phyloP scores from a whole-genome alignment of 2,113 vertebrate genomes.

The Silurus meridionalis region DNA sequence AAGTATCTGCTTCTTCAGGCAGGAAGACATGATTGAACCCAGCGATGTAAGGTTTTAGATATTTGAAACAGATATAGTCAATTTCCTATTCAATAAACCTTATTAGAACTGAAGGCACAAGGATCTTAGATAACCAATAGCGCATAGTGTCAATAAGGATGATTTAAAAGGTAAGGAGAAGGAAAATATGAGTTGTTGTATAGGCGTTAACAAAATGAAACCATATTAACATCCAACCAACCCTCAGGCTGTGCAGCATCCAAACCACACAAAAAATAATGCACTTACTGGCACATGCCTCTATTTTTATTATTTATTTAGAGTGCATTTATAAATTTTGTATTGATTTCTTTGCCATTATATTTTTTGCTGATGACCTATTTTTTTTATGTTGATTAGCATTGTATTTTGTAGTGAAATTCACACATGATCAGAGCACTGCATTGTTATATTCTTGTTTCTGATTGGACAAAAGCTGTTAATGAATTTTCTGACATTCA shows the following conservation, averaged over 20 bases:
- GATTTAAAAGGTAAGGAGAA: not conserved
- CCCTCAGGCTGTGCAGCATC: not conserved
- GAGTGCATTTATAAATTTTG: not conserved
- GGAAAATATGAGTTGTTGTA: not conserved
- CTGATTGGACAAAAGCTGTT: not conserved
- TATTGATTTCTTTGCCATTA: not conserved
- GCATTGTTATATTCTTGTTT: not conserved
- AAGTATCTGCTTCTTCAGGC: constrained; percentile 24
- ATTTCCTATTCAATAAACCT: not conserved
- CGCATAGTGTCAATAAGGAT: not conserved
- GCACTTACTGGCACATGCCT: too few species aligned
- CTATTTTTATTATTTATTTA: too few species aligned
- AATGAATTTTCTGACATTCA: not conserved
- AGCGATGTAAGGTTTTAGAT: constrained; percentile 6
- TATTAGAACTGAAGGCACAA: not conserved
- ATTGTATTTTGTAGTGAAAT: not conserved
- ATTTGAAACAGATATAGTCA: constrained; percentile 6
- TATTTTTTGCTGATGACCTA: not conserved
- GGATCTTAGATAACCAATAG: not conserved
- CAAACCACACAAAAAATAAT: not conserved
- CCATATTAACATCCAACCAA: not conserved
- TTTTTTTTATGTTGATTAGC: not conserved
- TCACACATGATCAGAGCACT: not conserved
- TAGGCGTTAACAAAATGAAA: not conserved
- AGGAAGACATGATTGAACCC: not conserved